Percentiles rank a stretch among this genome's conserved stretches.
phyloP scores from a whole-genome alignment of 2,888 invertebrate species.

The Macrosiphum euphorbiae region DNA sequence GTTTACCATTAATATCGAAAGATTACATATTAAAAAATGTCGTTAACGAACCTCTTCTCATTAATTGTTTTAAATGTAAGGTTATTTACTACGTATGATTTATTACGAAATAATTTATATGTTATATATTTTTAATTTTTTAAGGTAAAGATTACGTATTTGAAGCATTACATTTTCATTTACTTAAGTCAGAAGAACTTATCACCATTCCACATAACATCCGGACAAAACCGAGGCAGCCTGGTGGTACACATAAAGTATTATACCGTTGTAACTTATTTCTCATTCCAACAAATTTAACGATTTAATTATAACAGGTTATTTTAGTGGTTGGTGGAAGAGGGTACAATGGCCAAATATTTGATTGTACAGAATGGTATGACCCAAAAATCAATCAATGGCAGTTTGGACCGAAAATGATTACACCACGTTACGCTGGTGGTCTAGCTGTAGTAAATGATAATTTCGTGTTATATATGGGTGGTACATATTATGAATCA shows the following conservation, averaged over 20 bases:
- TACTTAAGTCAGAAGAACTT: slow-evolving; percentile 69
- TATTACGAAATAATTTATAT: too few relatives aligned
- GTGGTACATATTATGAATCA: too few relatives aligned
- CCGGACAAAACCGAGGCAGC: too few relatives aligned
- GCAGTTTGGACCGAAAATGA: slow-evolving; percentile 90
- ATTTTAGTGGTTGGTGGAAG: slow-evolving; percentile 94
- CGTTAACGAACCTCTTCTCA: too few relatives aligned
- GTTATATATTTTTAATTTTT: slow-evolving; percentile 4
- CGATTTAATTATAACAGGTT: slow-evolving; percentile 70
- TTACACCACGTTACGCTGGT: slow-evolving; percentile 77
- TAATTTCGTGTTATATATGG: slow-evolving; percentile 86
- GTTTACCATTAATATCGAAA: too few relatives aligned
- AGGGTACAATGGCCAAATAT: slow-evolving; percentile 87
- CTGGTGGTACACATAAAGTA: too few relatives aligned
- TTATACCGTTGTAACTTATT: too few relatives aligned
- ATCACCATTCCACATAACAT: too few relatives aligned
- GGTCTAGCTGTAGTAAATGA: slow-evolving; percentile 83
- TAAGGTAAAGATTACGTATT: slow-evolving; percentile 87
- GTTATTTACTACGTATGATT: too few relatives aligned
- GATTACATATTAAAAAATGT: too few relatives aligned
- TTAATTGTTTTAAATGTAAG: too few relatives aligned
- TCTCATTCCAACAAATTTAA: background rate
- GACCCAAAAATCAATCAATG: slow-evolving; percentile 88
- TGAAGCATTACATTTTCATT: slow-evolving; percentile 93
- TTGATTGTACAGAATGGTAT: slow-evolving; percentile 90